A percentile compares a stretch with the other conserved stretches of the same genome.
Conservation (phyloP, 2,113 vertebrate species). For the Pipa parva region DNA sequence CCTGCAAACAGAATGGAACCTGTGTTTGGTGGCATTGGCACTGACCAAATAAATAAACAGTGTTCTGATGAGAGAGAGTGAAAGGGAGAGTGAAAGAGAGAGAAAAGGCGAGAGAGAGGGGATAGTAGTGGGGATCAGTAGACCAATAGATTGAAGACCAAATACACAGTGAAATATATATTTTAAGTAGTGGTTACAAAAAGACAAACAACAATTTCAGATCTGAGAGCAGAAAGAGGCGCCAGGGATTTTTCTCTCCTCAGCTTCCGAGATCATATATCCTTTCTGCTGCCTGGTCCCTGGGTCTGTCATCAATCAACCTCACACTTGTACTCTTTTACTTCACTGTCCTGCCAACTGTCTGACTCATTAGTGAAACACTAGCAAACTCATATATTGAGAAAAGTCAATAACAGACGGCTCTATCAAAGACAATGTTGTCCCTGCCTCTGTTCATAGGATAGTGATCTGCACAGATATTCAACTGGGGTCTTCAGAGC, state of each 20-base stretch:
- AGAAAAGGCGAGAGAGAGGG: not conserved
- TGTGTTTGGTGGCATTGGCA: too few species aligned
- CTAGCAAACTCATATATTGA: slow-evolving; percentile 34
- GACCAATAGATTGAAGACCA: not conserved
- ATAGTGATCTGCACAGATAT: slow-evolving; percentile 31
- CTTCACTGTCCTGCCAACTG: slow-evolving; percentile 38
- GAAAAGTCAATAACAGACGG: slow-evolving; percentile 36
- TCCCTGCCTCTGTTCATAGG: slow-evolving; percentile 22
- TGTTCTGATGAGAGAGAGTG: too few species aligned
- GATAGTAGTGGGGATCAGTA: not conserved
- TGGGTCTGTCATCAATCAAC: slow-evolving; percentile 39
- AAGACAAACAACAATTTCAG: slow-evolving; percentile 20
- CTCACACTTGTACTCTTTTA: slow-evolving; percentile 39
- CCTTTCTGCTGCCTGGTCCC: slow-evolving; percentile 32
- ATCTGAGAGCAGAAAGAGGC: slow-evolving; percentile 19
- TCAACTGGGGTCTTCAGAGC: slow-evolving; percentile 16
- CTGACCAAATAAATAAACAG: too few species aligned
- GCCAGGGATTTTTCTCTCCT: slow-evolving; percentile 6
- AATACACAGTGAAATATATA: slow-evolving; percentile 15
- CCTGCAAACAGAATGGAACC: too few species aligned
- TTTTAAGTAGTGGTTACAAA: slow-evolving; percentile 12
- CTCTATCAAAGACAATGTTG: slow-evolving; percentile 31
- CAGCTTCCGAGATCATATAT: slow-evolving; percentile 34
- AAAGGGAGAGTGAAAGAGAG: too few species aligned
- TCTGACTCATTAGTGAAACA: slow-evolving; percentile 44